Evolutionary conservation across 2,888 invertebrate species (phyloP).

Genomic region (Thecocarcelia acutangulata): DNA sequence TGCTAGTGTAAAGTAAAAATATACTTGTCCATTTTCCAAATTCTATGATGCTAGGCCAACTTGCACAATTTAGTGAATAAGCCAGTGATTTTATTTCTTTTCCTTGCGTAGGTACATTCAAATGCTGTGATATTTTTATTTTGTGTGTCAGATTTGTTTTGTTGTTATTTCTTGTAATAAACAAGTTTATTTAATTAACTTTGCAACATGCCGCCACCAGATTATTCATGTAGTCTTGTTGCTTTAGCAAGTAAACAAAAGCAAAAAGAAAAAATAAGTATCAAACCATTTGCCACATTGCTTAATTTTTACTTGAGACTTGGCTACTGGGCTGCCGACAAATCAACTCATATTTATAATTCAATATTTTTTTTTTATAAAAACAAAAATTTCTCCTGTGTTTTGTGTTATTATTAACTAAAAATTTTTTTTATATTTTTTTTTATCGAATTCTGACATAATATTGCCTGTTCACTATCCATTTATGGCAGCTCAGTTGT

Average conservation of each 20-base stretch:
- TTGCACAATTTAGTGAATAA: too few relatives aligned
- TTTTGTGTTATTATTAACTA: conserved; percentile 26
- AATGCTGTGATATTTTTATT: too few relatives aligned
- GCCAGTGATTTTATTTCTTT: too few relatives aligned
- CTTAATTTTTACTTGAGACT: conserved; percentile 12
- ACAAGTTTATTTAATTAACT: conserved; percentile 44
- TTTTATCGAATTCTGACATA: conserved; percentile 63
- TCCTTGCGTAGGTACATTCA: too few relatives aligned
- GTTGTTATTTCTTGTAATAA: conserved; percentile 3
- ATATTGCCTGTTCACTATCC: conserved; percentile 65
- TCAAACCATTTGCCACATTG: conserved; percentile 19
- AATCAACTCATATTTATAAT: conserved; percentile 26
- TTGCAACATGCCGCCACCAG: conserved; percentile 38
- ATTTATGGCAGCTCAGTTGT: conserved; percentile 59
- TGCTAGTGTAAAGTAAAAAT: too few relatives aligned
- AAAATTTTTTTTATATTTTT: not conserved
- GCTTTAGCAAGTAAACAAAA: conserved; percentile 14
- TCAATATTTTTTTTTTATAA: conserved; percentile 6
- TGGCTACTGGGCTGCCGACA: conserved; percentile 8
- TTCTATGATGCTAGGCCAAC: too few relatives aligned
- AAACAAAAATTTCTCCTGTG: not conserved
- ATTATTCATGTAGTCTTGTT: conserved; percentile 24
- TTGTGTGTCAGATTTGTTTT: not conserved
- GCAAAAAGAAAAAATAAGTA: conserved; percentile 2
- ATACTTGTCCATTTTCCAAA: too few relatives aligned